Evolutionary conservation across 2,113 vertebrate genomes (phyloP), one percentile per base, ranked within the genome.

Genomic region (Bothrops jararaca): DNA sequence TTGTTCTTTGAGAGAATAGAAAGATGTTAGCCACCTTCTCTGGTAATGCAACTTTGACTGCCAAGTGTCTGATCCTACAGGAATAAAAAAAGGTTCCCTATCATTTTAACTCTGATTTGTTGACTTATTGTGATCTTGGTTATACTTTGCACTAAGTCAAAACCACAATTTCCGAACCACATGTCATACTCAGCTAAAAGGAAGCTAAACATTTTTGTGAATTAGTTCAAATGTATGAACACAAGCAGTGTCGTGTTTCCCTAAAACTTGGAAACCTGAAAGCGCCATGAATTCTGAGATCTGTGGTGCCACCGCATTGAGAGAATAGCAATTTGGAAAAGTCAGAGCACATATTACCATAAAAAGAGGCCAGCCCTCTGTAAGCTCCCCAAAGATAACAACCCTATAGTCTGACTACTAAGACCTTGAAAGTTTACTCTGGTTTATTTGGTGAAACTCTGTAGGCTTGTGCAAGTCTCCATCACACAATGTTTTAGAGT

Each of bases 401-500:
- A 11, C 53, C 10, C 20, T 20, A 39, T 9, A 39, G 69, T 80
- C 34, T 39, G 34, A 80, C 39, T 80, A 80, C 39, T 80, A 80
- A 80, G 69, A 39, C 1, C 15, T 80, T 39, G 12, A 45, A 85
- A 54, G 45, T 86, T 45, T 85, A 39, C 93, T 89, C 93, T 86
- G 24, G 45, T 12, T 91, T 15, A 86, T 60, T 89, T 94, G 1
- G 11, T 94, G 29, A 88, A 94, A 86, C 24, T 23, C 93, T 92
- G 56, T 87, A 18, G 53, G 56, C 87, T 24, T 12, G 26, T 95
- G 53, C 89, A 85, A 87, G 29, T 56, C 91, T 93, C 92, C 0
- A 89, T 92, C 92, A 53, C 89, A 87, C 13, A 20, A 3, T 90
- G 23, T 8, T 0, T 94, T 95, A 89, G 95, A 93, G 85, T 94